Percentiles rank a stretch among this genome's conserved stretches.
Conservation (phyloP, 2,888 invertebrate species). For the Oscheius onirici region DNA sequence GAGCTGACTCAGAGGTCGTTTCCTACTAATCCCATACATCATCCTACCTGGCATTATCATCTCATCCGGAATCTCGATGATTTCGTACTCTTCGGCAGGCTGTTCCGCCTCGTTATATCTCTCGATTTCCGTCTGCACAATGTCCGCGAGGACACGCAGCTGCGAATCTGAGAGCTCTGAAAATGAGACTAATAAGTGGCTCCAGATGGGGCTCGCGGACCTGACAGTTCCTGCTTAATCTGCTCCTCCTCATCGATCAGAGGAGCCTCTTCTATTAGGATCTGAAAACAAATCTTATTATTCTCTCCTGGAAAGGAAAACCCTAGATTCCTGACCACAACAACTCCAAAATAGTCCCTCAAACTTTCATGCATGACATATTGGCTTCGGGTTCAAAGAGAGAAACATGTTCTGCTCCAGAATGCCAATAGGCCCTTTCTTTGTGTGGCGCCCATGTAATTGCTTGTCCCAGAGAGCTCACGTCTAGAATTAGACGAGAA, state of each 20-base stretch:
- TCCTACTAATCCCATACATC: neutral
- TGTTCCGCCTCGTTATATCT: slow-evolving; percentile 32
- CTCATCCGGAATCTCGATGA: slow-evolving; percentile 47
- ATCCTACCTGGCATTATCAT: slow-evolving; percentile 9
- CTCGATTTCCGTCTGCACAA: slow-evolving; percentile 50
- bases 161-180: slow-evolving; percentile 49
- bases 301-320: too few relatives aligned
- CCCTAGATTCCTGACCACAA: too few relatives aligned
- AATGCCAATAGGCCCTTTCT: neutral
- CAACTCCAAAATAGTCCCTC: too few relatives aligned
- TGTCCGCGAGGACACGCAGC: slow-evolving; percentile 47
- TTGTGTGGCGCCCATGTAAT: neutral
- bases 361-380: too few relatives aligned
- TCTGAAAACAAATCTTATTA: slow-evolving; percentile 12
- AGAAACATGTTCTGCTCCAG: too few relatives aligned
- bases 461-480: too few relatives aligned
- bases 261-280: slow-evolving; percentile 13
- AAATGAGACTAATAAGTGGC: slow-evolving; percentile 29
- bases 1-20: neutral
- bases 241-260: slow-evolving; percentile 21
- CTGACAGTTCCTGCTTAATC: slow-evolving; percentile 21
- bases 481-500: neutral
- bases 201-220: neutral
- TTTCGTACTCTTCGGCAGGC: slow-evolving; percentile 42
- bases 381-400: too few relatives aligned